Evolutionary conservation across 2,797 vertebrate species (phyloP).

Genomic region (Eospalax fontanierii): DNA sequence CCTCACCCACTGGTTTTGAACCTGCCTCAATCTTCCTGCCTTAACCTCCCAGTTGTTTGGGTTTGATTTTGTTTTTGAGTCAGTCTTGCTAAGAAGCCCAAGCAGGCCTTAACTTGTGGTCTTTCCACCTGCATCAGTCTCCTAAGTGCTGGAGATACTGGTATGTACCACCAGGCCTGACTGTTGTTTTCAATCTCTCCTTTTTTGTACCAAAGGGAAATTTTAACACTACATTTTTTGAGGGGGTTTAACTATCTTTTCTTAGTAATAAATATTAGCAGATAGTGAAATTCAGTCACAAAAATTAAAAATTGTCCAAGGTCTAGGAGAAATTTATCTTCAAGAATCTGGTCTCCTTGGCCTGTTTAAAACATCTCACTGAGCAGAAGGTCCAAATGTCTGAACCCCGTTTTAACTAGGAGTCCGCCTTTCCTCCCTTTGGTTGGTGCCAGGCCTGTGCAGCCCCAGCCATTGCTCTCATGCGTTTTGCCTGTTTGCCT

Average conservation of each 20-base stretch:
- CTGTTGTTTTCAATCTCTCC: neutral
- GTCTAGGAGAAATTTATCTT: neutral
- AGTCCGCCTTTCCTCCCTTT: neutral
- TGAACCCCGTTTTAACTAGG: neutral
- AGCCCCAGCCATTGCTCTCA: neutral
- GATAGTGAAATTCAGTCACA: slow-evolving; percentile 2
- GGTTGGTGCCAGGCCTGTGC: neutral
- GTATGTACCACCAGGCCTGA: neutral
- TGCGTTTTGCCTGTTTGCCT: slow-evolving; percentile 21
- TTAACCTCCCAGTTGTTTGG: neutral
- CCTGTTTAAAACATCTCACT: neutral
- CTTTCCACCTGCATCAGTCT: neutral
- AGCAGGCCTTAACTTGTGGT: neutral
- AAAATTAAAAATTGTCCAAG: neutral
- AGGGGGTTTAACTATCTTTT: neutral
- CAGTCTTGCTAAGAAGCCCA: neutral
- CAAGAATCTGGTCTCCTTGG: neutral
- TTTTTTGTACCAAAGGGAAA: neutral
- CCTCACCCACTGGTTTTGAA: neutral
- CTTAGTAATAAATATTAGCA: slow-evolving; percentile 25
- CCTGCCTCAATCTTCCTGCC: neutral
- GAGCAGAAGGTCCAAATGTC: neutral
- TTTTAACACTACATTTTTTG: neutral
- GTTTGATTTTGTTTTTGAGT: neutral
- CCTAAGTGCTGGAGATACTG: neutral